phyloP scores from a whole-genome alignment of 2,888 invertebrate species.

The Nomada goodeniana region DNA sequence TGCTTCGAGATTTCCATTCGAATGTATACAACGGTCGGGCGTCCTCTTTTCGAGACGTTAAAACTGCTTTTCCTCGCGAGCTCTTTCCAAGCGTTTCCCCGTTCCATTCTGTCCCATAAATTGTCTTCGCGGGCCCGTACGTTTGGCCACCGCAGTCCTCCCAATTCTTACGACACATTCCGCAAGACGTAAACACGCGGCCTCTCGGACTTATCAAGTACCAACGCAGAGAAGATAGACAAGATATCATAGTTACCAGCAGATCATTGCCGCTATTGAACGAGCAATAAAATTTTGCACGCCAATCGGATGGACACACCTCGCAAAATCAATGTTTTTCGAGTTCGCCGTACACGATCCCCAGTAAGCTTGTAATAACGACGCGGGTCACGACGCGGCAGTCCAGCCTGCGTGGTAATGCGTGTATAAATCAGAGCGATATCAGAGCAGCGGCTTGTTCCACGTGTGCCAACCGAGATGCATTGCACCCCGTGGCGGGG shows the following conservation, averaged over 20 bases:
- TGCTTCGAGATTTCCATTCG: background rate
- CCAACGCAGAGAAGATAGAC: too few species aligned
- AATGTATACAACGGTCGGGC: background rate
- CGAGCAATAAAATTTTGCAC: too few species aligned
- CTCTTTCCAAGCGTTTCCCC: background rate
- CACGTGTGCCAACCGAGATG: conserved; percentile 68
- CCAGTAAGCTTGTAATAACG: conserved; percentile 56
- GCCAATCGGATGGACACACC: too few species aligned
- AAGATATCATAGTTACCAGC: too few species aligned
- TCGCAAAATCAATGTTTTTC: conserved; percentile 25
- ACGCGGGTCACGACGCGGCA: conserved; percentile 60
- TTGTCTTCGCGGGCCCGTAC: background rate
- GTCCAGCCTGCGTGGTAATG: conserved; percentile 72
- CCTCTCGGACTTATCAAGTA: background rate
- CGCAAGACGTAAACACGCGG: background rate
- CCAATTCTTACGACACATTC: background rate
- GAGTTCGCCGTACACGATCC: conserved; percentile 26
- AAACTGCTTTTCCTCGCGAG: background rate
- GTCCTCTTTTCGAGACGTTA: background rate
- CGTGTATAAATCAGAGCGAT: conserved; percentile 76
- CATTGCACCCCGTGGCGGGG: conserved; percentile 58
- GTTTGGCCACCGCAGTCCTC: background rate
- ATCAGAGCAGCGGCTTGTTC: conserved; percentile 67
- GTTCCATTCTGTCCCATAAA: background rate
- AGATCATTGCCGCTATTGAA: too few species aligned